These are phyloP conservation scores for Muntiacus muntjak DNA, from an alignment of 2,113 vertebrate species.

Conservation along the genomic window DNA sequence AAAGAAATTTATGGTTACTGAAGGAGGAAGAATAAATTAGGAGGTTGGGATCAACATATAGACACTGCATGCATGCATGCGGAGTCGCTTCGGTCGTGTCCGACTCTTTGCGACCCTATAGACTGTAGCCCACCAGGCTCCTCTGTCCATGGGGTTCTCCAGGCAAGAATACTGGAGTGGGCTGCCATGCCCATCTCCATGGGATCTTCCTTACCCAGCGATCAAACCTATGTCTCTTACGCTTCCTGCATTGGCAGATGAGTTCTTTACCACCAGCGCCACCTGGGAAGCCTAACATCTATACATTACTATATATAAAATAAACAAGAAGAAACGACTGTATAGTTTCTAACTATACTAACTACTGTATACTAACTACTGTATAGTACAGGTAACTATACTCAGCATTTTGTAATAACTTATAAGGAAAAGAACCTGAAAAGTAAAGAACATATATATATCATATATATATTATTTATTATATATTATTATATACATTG, in stretches of 20 bases:
- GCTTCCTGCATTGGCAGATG: neutral
- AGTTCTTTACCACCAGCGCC: neutral
- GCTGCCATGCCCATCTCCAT: neutral
- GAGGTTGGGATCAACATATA: neutral
- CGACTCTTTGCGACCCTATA: neutral
- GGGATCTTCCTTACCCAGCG: neutral
- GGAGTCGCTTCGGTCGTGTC: neutral
- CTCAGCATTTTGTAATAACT: neutral
- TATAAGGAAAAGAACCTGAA: neutral
- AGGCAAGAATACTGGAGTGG: neutral
- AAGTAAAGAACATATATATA: neutral
- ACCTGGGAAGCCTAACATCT: neutral
- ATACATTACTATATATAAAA: neutral
- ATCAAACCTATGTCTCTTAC: neutral
- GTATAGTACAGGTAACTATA: neutral
- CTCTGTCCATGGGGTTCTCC: neutral
- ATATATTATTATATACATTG: neutral
- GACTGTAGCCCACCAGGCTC: neutral
- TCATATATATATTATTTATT: neutral
- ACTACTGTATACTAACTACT: no score
- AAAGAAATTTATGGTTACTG: neutral
- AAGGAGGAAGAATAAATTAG: neutral
- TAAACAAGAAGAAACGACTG: neutral
- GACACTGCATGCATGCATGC: accelerated
- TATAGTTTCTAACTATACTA: no score